Conservation (phyloP, 2,113 vertebrate species). For the Mesocricetus auratus region DNA sequence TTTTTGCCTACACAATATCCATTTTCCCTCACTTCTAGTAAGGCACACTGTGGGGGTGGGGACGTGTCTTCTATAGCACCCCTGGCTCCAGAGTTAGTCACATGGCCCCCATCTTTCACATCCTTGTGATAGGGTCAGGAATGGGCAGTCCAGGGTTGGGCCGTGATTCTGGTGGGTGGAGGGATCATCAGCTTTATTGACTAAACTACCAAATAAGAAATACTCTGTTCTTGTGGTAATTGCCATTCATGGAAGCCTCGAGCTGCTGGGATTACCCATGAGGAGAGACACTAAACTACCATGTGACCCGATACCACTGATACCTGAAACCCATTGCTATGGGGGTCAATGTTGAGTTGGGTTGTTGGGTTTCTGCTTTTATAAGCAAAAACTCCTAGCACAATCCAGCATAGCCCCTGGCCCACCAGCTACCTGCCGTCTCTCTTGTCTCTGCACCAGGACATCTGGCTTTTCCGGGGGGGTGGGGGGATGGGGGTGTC, state of each 20-base stretch:
- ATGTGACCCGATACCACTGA: neutral
- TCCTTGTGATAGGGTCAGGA: neutral
- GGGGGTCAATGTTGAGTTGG: neutral
- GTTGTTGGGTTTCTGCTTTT: slow-evolving; percentile 11
- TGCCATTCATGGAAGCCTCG: neutral
- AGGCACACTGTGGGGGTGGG: neutral
- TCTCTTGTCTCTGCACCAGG: neutral
- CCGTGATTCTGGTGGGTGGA: neutral
- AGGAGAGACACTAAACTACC: neutral
- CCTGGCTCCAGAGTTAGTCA: neutral
- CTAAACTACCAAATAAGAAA: neutral
- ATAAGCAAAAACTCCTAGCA: neutral
- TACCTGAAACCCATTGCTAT: neutral
- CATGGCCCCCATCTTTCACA: neutral
- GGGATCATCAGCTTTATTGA: neutral
- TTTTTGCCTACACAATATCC: neutral
- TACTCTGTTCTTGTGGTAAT: neutral
- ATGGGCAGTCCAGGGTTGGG: neutral
- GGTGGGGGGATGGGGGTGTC: too few species aligned
- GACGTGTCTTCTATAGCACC: neutral
- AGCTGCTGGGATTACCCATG: neutral
- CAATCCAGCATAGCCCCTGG: neutral
- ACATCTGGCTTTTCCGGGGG: neutral
- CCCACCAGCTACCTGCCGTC: neutral
- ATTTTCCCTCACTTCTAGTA: neutral